Conservation (phyloP, 2,797 vertebrate species). For the Paramormyrops hopkinsi region DNA sequence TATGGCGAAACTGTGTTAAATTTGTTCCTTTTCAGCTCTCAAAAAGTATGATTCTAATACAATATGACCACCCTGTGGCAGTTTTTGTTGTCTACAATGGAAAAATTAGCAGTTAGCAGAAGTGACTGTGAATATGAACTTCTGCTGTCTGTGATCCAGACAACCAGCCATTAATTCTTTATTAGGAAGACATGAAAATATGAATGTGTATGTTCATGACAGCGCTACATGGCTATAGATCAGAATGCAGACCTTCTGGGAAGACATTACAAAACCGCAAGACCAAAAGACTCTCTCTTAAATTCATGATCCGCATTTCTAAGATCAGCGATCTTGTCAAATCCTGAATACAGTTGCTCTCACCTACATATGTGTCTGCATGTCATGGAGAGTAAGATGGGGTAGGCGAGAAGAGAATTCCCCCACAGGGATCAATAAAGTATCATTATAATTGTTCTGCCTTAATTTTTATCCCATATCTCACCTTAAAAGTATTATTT, state of each 20-base stretch:
- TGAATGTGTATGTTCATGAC: background rate
- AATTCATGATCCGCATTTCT: background rate
- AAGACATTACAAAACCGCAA: background rate
- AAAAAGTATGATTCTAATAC: conserved; percentile 2
- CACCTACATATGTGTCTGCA: background rate
- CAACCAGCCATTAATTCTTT: background rate
- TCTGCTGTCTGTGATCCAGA: background rate
- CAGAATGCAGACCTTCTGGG: background rate
- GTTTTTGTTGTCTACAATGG: background rate
- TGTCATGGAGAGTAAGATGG: background rate
- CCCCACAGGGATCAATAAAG: background rate
- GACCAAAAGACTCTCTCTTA: background rate
- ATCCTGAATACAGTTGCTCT: background rate
- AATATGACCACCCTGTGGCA: background rate
- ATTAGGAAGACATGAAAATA: background rate
- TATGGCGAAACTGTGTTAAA: background rate
- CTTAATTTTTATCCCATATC: background rate
- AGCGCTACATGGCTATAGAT: background rate
- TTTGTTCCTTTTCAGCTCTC: background rate
- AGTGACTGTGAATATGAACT: background rate
- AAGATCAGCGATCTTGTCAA: background rate
- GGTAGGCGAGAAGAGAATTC: background rate
- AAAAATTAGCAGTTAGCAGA: background rate
- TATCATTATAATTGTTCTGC: background rate
- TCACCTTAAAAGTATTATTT: background rate